Percentiles rank a stretch among this genome's conserved stretches.
Evolutionary conservation across 1,140 invertebrate genomes (phyloP).

Genomic region (Steinernema khuongi): DNA sequence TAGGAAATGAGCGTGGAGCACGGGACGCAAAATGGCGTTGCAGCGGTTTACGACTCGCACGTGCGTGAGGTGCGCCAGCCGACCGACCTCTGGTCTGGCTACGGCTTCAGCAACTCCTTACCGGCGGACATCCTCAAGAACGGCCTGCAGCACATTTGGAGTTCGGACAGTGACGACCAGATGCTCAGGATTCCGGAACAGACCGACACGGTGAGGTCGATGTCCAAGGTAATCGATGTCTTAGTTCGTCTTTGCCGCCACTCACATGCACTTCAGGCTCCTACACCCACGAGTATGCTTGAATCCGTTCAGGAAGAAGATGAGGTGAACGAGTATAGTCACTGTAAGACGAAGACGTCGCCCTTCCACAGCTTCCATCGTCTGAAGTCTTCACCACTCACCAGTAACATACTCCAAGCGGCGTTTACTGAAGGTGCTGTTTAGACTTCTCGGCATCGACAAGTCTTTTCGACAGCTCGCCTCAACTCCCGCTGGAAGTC

Average conservation of each 20-base stretch:
- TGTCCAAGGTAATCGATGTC: not conserved
- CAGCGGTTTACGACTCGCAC: conserved; percentile 19
- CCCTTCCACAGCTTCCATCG: not conserved
- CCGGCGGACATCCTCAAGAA: conserved; percentile 50
- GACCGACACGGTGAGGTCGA: not conserved
- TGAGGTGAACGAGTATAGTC: conserved; percentile 39
- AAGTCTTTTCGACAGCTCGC: conserved; percentile 44
- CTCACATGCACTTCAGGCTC: not conserved
- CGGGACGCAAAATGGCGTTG: conserved; percentile 13
- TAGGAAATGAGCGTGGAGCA: not conserved
- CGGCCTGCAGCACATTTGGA: conserved; percentile 29
- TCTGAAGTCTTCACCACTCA: not conserved
- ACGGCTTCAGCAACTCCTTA: conserved; percentile 52
- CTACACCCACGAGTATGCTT: conserved; percentile 19
- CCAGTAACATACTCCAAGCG: not conserved
- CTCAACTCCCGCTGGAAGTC: conserved; percentile 28
- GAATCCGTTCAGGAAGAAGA: conserved; percentile 31
- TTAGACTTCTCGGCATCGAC: conserved; percentile 48
- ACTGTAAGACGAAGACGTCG: not conserved
- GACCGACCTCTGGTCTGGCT: conserved; percentile 52
- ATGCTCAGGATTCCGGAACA: not conserved
- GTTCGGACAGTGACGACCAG: not conserved
- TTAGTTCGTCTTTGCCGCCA: not conserved
- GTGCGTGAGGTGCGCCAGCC: conserved; percentile 34
- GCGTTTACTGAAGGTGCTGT: conserved; percentile 12